Base-by-base conservation (phyloP, 2,113 vertebrate genomes). In the Tautogolabrus adspersus region DNA sequence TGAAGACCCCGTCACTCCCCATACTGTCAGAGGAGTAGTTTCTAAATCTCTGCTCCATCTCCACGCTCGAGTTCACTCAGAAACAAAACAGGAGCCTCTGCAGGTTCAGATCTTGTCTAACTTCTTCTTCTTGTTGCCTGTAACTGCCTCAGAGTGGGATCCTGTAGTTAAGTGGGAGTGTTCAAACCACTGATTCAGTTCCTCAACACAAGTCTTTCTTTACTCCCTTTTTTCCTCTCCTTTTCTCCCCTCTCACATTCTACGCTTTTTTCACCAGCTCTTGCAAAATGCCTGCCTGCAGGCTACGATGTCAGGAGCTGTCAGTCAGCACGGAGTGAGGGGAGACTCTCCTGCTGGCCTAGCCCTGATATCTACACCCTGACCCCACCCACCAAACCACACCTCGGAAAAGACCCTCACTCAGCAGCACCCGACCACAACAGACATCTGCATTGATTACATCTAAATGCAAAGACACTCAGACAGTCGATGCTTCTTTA, bases 1-100 rank as follows among this genome's bases (percentile, higher is more conserved):
- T 38, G 70, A 94, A 95, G 67, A 94, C 93, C 37, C 58, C 55
- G 13, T 94, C 93, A 73, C 93, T 94, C 5, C 89, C 69, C 71
- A 84, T 15, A 10, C 93, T 94, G 79, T 93, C 92, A 9, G 91
- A 88, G 4, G 93, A 94, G 75, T 83, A 88, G 37, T 69, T 81
- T 38, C 90, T 87, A 74, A 83, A 79, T 10, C 16, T 72, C 12
- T 51, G 77, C 75, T 89, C 75, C 71, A 83, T 75, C 42, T 82
- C 65, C 69, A 88, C 72, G 22, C 61, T 47, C 55, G 9, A 22
- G 2, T 65, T 40, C 21, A 54, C 55, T 58, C 79, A 37, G 18
- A 59, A 75, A 47, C 77, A 38, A 61, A 65, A 40, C 23, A 19
- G 16, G 64, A 55, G 66, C 75, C 49, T 64, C 6, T 42, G 67